Conservation (phyloP, 1,140 invertebrate genomes). For the Condylostylus longicornis region DNA sequence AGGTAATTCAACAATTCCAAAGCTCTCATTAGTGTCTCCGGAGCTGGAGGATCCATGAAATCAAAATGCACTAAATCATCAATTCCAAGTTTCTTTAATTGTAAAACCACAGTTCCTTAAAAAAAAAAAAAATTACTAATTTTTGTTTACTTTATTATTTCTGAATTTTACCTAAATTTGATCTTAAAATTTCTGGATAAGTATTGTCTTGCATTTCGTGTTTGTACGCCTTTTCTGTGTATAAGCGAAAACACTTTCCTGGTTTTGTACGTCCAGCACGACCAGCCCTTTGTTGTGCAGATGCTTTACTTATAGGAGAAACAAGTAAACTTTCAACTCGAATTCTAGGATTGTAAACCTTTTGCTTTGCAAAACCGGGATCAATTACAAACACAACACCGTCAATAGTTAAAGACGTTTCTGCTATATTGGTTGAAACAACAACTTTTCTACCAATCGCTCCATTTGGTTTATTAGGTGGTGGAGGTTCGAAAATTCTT, state of each 20-base stretch:
- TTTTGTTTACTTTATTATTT: not conserved
- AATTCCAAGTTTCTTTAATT: conserved; percentile 97
- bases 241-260: conserved; percentile 96
- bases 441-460: conserved; percentile 93
- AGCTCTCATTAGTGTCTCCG: conserved; percentile 98
- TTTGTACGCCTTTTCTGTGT: conserved; percentile 97
- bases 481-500: conserved; percentile 91
- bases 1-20: conserved; percentile 95
- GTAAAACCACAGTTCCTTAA: conserved; percentile 74
- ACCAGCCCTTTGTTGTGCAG: conserved; percentile 95
- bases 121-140: not conserved
- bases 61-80: conserved; percentile 99
- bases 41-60: conserved; percentile 99
- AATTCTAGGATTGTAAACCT: conserved; percentile 94
- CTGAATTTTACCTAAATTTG: conserved; percentile 24
- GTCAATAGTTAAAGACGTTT: conserved; percentile 98
- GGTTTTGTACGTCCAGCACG: conserved; percentile 91
- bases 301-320: conserved; percentile 97
- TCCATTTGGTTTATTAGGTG: conserved; percentile 82
- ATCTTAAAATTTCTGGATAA: conserved; percentile 88
- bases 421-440: conserved; percentile 98
- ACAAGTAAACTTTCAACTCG: conserved; percentile 95
- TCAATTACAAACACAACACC: conserved; percentile 99
- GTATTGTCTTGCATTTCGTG: conserved; percentile 99
- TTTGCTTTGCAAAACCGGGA: conserved; percentile 99